Evolutionary conservation across 1,140 invertebrate species (phyloP).

Genomic region (Portunus trituberculatus): DNA sequence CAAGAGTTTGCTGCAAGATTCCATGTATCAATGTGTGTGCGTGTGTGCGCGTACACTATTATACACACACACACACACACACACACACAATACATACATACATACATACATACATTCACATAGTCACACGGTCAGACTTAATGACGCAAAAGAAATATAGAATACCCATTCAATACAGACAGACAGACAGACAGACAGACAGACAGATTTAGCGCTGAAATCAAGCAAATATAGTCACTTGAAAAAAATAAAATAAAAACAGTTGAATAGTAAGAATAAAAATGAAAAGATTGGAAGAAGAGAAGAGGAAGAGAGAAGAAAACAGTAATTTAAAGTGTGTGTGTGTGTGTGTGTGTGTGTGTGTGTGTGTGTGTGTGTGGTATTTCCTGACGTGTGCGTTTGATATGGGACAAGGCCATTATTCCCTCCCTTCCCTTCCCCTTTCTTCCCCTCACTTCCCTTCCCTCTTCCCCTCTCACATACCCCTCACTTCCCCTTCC

Average conservation of each 20-base stretch:
- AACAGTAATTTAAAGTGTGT: neutral
- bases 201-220: neutral
- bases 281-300: neutral
- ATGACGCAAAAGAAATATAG: neutral
- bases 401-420: neutral
- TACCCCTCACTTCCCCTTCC: neutral
- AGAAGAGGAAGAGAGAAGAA: neutral
- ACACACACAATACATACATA: neutral
- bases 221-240: neutral
- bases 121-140: neutral
- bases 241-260: neutral
- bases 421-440: neutral
- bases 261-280: neutral
- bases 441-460: neutral
- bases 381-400: no score
- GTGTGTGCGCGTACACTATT: neutral
- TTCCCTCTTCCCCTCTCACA: neutral
- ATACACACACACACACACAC: neutral
- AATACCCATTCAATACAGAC: neutral
- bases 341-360: no score
- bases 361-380: no score
- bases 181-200: constrained; percentile 7
- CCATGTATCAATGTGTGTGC: no score
- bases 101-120: neutral
- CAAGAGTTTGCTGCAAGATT: no score